Evolutionary conservation across 2,888 invertebrate genomes (phyloP), one percentile per base, ranked within the genome.

Genomic region (Yponomeuta plumbellus): DNA sequence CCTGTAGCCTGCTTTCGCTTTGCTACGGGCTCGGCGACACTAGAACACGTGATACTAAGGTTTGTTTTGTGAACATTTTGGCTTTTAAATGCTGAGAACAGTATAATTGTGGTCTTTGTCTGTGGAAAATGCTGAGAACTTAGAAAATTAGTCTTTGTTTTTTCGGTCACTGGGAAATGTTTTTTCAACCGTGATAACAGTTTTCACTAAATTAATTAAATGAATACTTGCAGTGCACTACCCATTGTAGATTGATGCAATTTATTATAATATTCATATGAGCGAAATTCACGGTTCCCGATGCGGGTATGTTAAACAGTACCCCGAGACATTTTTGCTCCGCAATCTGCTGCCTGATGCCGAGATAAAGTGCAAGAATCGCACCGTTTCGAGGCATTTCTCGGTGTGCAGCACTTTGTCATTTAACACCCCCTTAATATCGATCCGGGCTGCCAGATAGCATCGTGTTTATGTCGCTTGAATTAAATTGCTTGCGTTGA

Each of bases 341-440:
- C 74, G 73, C 82, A 83, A 81, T 83, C 80, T 81, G 76, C 76
- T 76, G 76, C 71, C 75, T 72, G 85, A 86, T 86, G 73, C 76
- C 68, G 76, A 82, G 85, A 87, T 86, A 85, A 86, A 86, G 80
- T 58, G 68, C 64, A 61, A 68, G 66, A 67, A 68, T 68, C 67
- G 61, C 67, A 68, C 39, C 57, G 67, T 64, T 68, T 66, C 61
- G 67, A 68, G 66, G 39, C 84, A 84, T 85, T 86, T 83, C 84
- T 84, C 81, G 81, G 76, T 77, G 75, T 76, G 74, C 74, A 80
- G 85, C 85, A 85, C 81, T 90, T 88, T 88, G 87, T 90, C 89
- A 88, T 89, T 88, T 86, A 86, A 79, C 84, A 82, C 86, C 79
- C 83, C 86, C 84, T 89, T 86, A 84, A 84, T 84, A 88, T 88